These are phyloP conservation scores for Tinea trinotella DNA, from an alignment of 2,888 invertebrate genomes.

Conservation along the genomic window DNA sequence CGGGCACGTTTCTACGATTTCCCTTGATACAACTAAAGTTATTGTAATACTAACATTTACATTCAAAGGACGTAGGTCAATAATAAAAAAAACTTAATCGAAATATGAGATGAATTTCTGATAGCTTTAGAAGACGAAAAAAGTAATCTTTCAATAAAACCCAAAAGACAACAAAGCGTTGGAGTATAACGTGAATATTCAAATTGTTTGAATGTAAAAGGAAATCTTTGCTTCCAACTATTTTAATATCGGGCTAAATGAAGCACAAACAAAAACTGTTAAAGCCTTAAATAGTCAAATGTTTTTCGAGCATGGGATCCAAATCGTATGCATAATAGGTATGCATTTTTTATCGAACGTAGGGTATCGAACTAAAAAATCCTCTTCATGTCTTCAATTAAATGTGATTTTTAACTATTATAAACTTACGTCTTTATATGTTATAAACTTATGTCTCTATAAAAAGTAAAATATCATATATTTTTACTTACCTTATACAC, in stretches of 20 bases:
- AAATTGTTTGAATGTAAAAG: background rate
- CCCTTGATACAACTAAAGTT: background rate
- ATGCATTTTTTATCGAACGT: too few relatives aligned
- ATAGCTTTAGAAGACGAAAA: background rate
- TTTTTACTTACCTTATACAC: constrained; percentile 76
- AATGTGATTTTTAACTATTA: too few relatives aligned
- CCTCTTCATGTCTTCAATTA: too few relatives aligned
- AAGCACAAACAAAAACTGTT: too few relatives aligned
- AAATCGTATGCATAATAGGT: too few relatives aligned
- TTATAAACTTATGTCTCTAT: too few relatives aligned
- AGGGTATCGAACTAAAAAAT: too few relatives aligned
- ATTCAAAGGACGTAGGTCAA: background rate
- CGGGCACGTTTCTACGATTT: background rate
- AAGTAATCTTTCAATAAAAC: background rate
- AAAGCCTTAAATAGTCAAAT: too few relatives aligned
- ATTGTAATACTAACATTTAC: background rate
- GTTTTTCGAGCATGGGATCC: too few relatives aligned
- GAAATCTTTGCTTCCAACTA: background rate
- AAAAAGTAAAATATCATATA: too few relatives aligned
- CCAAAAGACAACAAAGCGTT: background rate
- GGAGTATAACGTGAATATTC: background rate
- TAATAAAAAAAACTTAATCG: background rate
- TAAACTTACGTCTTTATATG: too few relatives aligned
- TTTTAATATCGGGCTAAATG: background rate
- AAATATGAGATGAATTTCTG: background rate